Evolutionary conservation across 2,113 vertebrate genomes (phyloP).

Genomic region (Gambusia holbrooki): DNA sequence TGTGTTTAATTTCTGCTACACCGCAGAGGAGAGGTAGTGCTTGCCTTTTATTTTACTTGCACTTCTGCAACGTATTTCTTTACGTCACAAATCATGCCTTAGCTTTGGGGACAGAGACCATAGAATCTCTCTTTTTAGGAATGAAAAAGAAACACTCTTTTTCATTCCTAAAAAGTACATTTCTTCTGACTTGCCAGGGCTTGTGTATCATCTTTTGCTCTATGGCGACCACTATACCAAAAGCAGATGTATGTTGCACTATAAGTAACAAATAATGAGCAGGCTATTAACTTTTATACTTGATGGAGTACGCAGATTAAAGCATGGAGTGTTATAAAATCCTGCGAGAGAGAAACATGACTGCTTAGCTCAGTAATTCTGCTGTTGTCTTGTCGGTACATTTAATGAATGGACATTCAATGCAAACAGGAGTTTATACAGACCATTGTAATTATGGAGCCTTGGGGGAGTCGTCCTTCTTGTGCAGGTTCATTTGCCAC

Average conservation of each 20-base stretch:
- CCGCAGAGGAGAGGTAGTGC: slow-evolving; percentile 28
- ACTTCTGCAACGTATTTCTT: background rate
- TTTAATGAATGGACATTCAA: slow-evolving; percentile 72
- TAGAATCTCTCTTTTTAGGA: background rate
- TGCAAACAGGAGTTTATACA: slow-evolving; percentile 78
- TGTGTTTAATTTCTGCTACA: slow-evolving; percentile 16
- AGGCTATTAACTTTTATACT: slow-evolving; percentile 22
- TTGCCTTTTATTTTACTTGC: slow-evolving; percentile 29
- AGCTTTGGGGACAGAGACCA: slow-evolving; percentile 21
- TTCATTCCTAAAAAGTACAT: background rate
- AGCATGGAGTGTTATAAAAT: slow-evolving; percentile 15
- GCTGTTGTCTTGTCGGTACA: slow-evolving; percentile 60
- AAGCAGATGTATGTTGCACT: slow-evolving; percentile 20
- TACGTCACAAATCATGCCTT: slow-evolving; percentile 27
- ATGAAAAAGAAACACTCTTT: background rate
- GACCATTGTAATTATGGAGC: slow-evolving; percentile 82
- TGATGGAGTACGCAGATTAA: slow-evolving; percentile 23
- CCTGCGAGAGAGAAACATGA: slow-evolving; percentile 12
- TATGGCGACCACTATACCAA: slow-evolving; percentile 18
- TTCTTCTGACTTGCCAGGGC: slow-evolving; percentile 6
- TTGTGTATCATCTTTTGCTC: slow-evolving; percentile 7
- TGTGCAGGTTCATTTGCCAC: slow-evolving; percentile 84
- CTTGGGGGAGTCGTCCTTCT: slow-evolving; percentile 81
- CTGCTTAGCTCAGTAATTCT: slow-evolving; percentile 25
- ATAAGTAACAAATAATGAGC: slow-evolving; percentile 21